Base-by-base conservation (phyloP, 2,113 vertebrate species). In the rabbit (Oryctolagus cuniculus) region DNA sequence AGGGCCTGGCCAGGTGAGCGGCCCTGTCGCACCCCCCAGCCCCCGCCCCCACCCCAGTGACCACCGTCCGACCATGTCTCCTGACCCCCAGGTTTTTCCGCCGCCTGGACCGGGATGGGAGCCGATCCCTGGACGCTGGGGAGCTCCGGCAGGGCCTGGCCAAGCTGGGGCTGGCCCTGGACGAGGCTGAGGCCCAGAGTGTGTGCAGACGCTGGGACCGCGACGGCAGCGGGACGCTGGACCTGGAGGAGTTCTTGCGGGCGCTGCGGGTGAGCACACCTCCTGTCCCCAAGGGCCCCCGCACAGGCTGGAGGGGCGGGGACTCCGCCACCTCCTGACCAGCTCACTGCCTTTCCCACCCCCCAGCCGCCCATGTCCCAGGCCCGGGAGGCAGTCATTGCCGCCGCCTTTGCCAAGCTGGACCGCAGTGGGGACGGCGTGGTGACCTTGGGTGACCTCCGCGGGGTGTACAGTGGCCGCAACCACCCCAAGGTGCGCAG, bases 171-270 rank as follows among this genome's bases (percentile, higher is more conserved):
- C 64, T 98, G 87, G n/a, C 0, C 4, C 61, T 98, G 79, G 96
- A 64, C 3, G 53, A n/a, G 12, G 96, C 91, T 0, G 98, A 98
- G 82, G 96, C 77, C 0, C 93, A 97, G 73, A 94, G 94, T 0
- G 64, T 98, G 49, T 98, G 98, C 78, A 69, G 55, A 34, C 75
- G 80, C 25, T 97, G 98, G 82, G 98, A 98, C 91, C 98, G 96
- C 0, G 98, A 98, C 0, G 89, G 97, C 87, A 98, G 96, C 1
- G 98, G 98, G 16, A 96, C 93, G 0, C 90, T 98, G 53, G 98
- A 98, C 95, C 98, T 99, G 81, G 94, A 97, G 3, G 98, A 98
- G 93, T 98, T 99, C 92, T 96, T 98, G 77, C 92, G 94, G 78
- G 98, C 97, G 0, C 82, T 99, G 58, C 89, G 98, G 97, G 98